Evolutionary conservation across 2,888 invertebrate species (phyloP), one percentile per base, ranked within the genome.

Genomic region (Diloba caeruleocephala): DNA sequence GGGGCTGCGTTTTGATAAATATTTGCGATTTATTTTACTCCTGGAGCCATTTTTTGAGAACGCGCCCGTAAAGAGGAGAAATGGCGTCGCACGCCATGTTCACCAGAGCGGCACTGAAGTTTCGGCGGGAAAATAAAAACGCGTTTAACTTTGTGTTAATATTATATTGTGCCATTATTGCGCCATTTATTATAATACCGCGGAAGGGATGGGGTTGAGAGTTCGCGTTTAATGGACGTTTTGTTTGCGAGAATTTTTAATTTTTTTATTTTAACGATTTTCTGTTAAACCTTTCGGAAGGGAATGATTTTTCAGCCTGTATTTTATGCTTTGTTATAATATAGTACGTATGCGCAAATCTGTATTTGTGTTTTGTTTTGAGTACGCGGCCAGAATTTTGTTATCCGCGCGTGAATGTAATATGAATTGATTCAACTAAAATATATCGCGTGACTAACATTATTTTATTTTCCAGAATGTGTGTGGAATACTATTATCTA

Each of bases 101-200:
- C 84, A 80, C 71, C 82, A 72, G 78, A 83, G 82, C 84, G 84
- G 71, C 79, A 78, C 87, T 82, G 82, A 87, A 91, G 85, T 90
- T 91, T 86, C 59, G 82, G 82, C 81, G 85, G 86, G 81, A 89
- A 92, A 91, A 90, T 90, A 92, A 92, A 92, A 92, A 90, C 86
- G 84, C 89, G 89, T 90, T 92, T 92, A 92, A 93, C 93, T 93
- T 93, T 92, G 89, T 90, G 92, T 91, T 92, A 92, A 91, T 93
- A 92, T 92, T 90, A 92, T 93, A 92, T 91, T 90, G 92, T 90
- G 90, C 88, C 90, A 92, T 93, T 92, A 93, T 93, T 91, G 85
- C 89, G 84, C 85, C 92, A 91, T 93, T 92, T 93, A 92, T 92
- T 92, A 92, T 90, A 87, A 91, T 90, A 87, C 88, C 77, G 79